phyloP scores from a whole-genome alignment of 2,888 invertebrate species.

The Cetonia aurata region DNA sequence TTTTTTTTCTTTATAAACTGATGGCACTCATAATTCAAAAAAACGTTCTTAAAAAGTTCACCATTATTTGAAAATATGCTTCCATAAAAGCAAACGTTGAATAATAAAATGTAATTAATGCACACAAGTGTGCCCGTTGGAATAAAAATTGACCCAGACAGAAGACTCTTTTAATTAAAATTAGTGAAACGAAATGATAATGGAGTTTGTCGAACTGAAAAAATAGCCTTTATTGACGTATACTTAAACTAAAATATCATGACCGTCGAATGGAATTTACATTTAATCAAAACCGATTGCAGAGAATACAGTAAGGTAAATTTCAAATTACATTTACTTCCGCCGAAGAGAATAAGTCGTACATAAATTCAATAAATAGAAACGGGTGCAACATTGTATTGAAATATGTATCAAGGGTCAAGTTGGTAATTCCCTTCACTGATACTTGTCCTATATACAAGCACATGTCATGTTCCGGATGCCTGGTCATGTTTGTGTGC shows the following conservation, averaged over 20 bases:
- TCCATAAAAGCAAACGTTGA: neutral
- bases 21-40: neutral
- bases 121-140: neutral
- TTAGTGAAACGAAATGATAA: conserved; percentile 8
- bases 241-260: neutral
- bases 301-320: neutral
- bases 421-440: too few species aligned
- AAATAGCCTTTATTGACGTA: conserved; percentile 1
- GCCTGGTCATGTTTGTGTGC: too few species aligned
- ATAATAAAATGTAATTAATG: conserved; percentile 2
- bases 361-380: too few species aligned
- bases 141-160: neutral
- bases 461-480: too few species aligned
- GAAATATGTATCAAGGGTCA: too few species aligned
- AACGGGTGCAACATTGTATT: too few species aligned
- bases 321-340: too few species aligned
- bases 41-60: neutral
- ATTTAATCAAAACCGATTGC: neutral
- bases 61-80: too few species aligned
- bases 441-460: too few species aligned
- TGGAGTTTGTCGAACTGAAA: neutral
- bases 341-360: too few species aligned
- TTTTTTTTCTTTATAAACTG: neutral
- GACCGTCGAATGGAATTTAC: neutral
- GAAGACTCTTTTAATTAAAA: conserved; percentile 17